Base-by-base conservation (phyloP, 2,113 vertebrate species). In the Coreoperca whiteheadi region DNA sequence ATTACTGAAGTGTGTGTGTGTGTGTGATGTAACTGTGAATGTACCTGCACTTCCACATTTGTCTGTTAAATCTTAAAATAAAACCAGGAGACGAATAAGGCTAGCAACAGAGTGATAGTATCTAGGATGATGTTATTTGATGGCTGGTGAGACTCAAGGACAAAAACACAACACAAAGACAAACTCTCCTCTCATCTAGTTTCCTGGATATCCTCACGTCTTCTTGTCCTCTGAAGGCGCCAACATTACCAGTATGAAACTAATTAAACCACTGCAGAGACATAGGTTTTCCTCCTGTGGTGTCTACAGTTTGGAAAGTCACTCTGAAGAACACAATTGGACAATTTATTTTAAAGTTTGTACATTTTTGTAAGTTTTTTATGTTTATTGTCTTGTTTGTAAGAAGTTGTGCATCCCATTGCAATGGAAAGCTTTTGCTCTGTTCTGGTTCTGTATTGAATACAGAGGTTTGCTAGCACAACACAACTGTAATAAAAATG, bases 1-100 rank as follows among this genome's bases (percentile, higher is more conserved):
- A 86, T 84, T 89, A 75, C 34, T 11, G n/a, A 56, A 16, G 25
- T 43, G 50, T 65, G 34, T 43, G 2, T 59, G 34, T 46, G 56
- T 41, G 12, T 50, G 32, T 72, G 43, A 7, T 63, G n/a, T 51
- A 16, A 46, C 39, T 16, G 34, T 34, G 37, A 21, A 16, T 51
- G 28, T 51, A 71, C 10, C 28, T 72, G 48, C 15, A 6, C 41
- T 12, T 16, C 7, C 46, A 30, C 20, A 32, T 69, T 37, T 64
- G 43, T 46, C 20, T 64, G 20, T 83, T 48, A 70, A 51, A 66
- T 32, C 53, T 60, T 65, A 51, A 34, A 32, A 39, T 2, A 53
- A 51, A 34, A 10, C 1, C 23, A 28, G 50, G 4, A 74, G 32
- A 61, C 41, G 61, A 67, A 34, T 3, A 59, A 51, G 3, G 60